These are phyloP conservation scores for Parauchenoglanis ngamensis DNA, from an alignment of 2,797 vertebrate genomes.

Conservation along the genomic window DNA sequence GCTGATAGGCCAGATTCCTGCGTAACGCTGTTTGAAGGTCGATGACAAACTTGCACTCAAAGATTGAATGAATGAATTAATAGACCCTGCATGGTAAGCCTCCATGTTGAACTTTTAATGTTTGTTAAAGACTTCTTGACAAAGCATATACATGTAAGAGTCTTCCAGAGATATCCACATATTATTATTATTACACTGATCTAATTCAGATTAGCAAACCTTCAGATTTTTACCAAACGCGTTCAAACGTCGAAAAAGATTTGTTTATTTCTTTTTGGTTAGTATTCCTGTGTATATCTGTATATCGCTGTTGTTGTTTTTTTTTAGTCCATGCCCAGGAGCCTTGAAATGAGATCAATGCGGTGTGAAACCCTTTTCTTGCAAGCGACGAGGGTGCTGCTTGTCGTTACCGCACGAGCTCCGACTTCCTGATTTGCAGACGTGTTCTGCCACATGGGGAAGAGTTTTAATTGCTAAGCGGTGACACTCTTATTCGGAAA, in stretches of 20 bases:
- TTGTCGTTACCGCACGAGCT: constrained; percentile 6
- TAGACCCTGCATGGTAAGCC: not conserved
- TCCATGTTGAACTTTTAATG: not conserved
- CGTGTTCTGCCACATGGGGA: constrained; percentile 29
- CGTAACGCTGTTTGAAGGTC: too few species aligned
- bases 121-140: not conserved
- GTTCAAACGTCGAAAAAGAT: not conserved
- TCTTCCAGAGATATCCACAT: not conserved
- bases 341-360: constrained; percentile 44
- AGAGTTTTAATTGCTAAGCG: constrained; percentile 41
- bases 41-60: not conserved
- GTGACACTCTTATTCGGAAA: constrained; percentile 33
- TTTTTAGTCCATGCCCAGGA: constrained; percentile 23
- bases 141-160: not conserved
- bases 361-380: not conserved
- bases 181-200: not conserved
- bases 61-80: too few species aligned
- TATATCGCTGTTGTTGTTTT: constrained; percentile 11
- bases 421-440: constrained; percentile 14
- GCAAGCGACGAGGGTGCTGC: not conserved
- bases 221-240: not conserved
- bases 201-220: not conserved
- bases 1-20: not conserved
- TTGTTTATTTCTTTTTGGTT: not conserved
- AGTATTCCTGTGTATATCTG: not conserved